Base-by-base conservation (phyloP, 37 sponge, comb jelly and placozoan species). In the Beroe ovata region DNA sequence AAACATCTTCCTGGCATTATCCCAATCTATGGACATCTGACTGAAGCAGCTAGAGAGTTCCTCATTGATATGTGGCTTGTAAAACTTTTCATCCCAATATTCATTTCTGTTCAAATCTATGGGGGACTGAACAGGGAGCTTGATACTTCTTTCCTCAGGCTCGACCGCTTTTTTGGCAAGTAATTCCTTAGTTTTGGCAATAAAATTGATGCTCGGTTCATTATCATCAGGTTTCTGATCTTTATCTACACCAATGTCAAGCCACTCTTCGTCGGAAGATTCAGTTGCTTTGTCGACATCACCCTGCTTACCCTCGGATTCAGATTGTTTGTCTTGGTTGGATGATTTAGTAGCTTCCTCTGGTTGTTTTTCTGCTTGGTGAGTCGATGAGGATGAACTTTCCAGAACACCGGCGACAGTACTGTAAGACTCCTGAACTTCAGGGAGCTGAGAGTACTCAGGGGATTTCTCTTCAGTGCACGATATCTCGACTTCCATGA, bases 11-110 rank as follows among this genome's bases (percentile, higher is more conserved):
- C 28, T 42, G 18, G 84, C 84, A n/a, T 40, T 39, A 42, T 77
- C 84, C 84, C 84, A 77, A 35, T 77, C 84, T 23, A 77, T 38
- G 84, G 84, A 77, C 84, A 77, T 77, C 21, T 77, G 84, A 23
- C 84, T 77, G 21, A 77, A 77, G 21, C 84, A 77, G 41, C 84
- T 77, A 0, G 84, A 77, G 1, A 77, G 54, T 21, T 77, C 84
- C 25, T 77, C 84, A 35, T 77, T 77, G 3, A 77, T 77, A 36
- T 77, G 84, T 21, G 84, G 84, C 54, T 77, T 77, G 42, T 42
- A 77, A 77, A 77, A 77, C n/a, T 77, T 77, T 77, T 77, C 84
- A 77, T 42, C 84, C 54, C 84, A 77, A 77, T 42, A 42, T 42
- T 77, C 69, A 30, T 66, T 66, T 30, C 69, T 29, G 11, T 66